Conservation (phyloP, 2,797 vertebrate species). For the Gadopsis marmoratus region DNA sequence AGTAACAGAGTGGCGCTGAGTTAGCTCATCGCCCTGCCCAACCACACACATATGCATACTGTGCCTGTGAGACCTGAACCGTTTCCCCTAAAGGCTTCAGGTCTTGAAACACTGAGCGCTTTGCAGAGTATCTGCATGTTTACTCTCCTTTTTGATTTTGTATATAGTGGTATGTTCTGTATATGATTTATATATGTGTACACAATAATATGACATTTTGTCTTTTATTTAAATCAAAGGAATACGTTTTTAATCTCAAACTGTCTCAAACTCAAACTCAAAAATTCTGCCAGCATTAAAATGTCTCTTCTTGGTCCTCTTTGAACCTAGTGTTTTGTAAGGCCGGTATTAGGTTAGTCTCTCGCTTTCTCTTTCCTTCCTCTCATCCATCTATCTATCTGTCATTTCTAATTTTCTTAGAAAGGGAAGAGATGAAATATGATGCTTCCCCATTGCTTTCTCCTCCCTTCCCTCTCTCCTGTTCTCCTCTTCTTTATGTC, state of each 20-base stretch:
- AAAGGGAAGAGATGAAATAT: constrained; percentile 70
- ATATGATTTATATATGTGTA: background rate
- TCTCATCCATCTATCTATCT: constrained; percentile 54
- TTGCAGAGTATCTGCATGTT: constrained; percentile 23
- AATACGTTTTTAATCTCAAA: background rate
- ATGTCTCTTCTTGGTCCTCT: constrained; percentile 2
- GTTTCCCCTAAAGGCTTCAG: constrained; percentile 23
- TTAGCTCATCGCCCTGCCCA: constrained; percentile 59
- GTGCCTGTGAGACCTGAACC: constrained; percentile 24
- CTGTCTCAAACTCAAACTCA: too few relatives aligned
- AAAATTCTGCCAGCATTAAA: background rate
- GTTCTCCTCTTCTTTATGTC: constrained; percentile 27
- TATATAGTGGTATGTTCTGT: background rate
- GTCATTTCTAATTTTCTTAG: constrained; percentile 59
- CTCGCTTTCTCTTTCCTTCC: constrained; percentile 25
- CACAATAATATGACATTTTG: background rate
- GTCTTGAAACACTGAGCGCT: constrained; percentile 5
- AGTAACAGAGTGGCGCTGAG: constrained; percentile 73
- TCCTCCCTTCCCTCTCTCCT: constrained; percentile 7
- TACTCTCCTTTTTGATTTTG: constrained; percentile 17
- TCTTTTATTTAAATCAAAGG: constrained; percentile 5
- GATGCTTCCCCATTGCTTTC: constrained; percentile 56
- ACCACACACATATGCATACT: constrained; percentile 2
- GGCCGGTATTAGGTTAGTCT: constrained; percentile 10
- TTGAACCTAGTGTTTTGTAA: constrained; percentile 8